Base-by-base conservation (phyloP, 2,888 invertebrate species). In the Marronus borbonicus region DNA sequence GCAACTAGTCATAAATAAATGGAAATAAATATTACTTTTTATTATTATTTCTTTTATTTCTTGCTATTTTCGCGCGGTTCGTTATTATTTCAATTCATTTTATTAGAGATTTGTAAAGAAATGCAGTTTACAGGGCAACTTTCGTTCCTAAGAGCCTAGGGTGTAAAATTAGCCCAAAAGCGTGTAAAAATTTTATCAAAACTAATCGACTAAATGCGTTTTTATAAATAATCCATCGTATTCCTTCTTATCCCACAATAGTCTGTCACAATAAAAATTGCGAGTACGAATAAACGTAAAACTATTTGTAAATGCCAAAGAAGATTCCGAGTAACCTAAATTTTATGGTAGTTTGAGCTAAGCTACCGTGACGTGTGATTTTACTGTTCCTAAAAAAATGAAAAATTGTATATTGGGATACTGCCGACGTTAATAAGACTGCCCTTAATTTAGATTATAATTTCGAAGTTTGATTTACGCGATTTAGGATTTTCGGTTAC, bases 401-500 rank as follows among this genome's bases (percentile, higher is more conserved):
- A 76, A 76, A 80, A 84, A 82, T 86, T 86, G 83, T 85, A 85
- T 84, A 87, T 87, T 86, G 85, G 76, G 86, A 87, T 74, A 88
- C 88, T 89, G 88, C 88, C 88, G 87, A 88, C 87, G 87, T 88
- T 88, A 58, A 86, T 84, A 88, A 89, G 88, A 89, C 88, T 89
- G 88, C 88, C 88, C 84, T 89, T 88, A 84, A 85, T 84, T 88
- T 88, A 87, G 72, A 83, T 80, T 86, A 85, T 76, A 76, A 81
- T 86, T 88, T 78, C 39, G 24, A 68, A 3, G 60, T 84, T 86
- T 82, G 20, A 58, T 84, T 87, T 81, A 72, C 75, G 70, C 76
- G 70, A 52, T 17, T 85, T 85, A 83, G 80, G 78, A 60, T 8
- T 28, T 81, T 84, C 14, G 78, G 85, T 87, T 87, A 77, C 82